phyloP scores from a whole-genome alignment of 2,797 vertebrate genomes.

The Etheostoma perlongum region DNA sequence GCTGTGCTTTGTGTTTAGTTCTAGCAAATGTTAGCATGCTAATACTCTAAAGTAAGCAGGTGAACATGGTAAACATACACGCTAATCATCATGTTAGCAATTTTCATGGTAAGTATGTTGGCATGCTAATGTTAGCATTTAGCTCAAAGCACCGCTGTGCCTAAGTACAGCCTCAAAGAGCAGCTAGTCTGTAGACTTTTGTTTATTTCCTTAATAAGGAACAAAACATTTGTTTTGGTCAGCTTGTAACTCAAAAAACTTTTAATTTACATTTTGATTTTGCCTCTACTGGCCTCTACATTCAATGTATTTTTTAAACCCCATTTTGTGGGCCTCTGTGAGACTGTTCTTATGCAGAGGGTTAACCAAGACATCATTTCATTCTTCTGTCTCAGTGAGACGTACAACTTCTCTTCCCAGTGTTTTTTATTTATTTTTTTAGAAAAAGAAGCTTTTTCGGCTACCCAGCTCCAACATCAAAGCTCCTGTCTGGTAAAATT shows the following conservation, averaged over 20 bases:
- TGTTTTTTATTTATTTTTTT: conserved; percentile 20
- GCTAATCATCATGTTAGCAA: not conserved
- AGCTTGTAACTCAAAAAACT: not conserved
- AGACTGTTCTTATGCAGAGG: conserved; percentile 14
- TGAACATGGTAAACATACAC: not conserved
- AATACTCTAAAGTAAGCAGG: not conserved
- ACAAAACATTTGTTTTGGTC: conserved; percentile 4
- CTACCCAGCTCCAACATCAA: conserved; percentile 43
- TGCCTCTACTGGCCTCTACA: not conserved
- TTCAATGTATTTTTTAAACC: not conserved
- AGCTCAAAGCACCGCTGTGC: not conserved
- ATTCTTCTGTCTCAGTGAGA: conserved; percentile 21
- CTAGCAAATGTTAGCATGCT: not conserved
- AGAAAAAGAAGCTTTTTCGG: conserved; percentile 32
- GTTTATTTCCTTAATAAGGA: not conserved
- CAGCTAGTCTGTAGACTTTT: not conserved
- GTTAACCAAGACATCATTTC: conserved; percentile 26
- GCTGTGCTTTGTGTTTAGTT: not conserved
- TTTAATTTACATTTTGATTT: conserved; percentile 2
- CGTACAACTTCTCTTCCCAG: not conserved
- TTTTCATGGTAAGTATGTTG: not conserved
- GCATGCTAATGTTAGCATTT: too few relatives aligned
- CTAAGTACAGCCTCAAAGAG: not conserved
- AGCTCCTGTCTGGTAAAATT: conserved; percentile 48
- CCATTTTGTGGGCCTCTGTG: not conserved